Percentiles rank a stretch among this genome's conserved stretches.
Conservation (phyloP, 2,888 invertebrate genomes). For the Neoscelio sp. region DNA sequence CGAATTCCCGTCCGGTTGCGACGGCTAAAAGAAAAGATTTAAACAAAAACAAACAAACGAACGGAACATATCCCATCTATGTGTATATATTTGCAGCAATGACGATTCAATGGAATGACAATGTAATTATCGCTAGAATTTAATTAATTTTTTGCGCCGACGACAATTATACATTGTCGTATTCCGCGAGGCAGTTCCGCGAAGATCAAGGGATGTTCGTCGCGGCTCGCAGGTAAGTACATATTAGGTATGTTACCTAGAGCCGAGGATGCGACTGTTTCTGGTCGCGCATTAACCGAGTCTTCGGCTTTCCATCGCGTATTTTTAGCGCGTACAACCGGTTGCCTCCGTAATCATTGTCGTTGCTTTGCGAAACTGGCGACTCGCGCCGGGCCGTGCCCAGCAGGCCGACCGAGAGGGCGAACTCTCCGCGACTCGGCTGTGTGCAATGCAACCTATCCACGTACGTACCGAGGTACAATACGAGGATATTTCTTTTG, state of each 20-base stretch:
- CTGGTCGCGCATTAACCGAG: constrained; percentile 76
- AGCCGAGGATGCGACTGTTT: constrained; percentile 73
- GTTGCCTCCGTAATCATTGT: constrained; percentile 82
- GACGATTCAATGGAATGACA: constrained; percentile 68
- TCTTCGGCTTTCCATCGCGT: constrained; percentile 69
- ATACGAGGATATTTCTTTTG: constrained; percentile 67
- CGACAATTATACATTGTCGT: constrained; percentile 44
- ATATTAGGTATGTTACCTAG: constrained; percentile 67
- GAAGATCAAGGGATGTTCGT: constrained; percentile 60
- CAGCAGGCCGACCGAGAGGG: constrained; percentile 27
- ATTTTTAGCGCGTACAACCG: constrained; percentile 82
- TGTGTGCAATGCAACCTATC: constrained; percentile 58
- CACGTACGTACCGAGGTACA: constrained; percentile 51
- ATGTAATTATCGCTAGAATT: constrained; percentile 70
- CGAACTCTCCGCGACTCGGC: too few species aligned
- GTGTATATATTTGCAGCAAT: constrained; percentile 81
- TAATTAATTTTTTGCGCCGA: constrained; percentile 70
- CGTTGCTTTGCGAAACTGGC: constrained; percentile 73
- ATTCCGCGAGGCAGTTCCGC: constrained; percentile 27
- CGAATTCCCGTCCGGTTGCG: constrained; percentile 9
- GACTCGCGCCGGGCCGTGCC: constrained; percentile 61
- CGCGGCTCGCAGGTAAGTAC: constrained; percentile 55
- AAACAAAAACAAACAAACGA: constrained; percentile 49
- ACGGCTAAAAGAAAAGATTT: constrained; percentile 69
- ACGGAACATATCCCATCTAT: constrained; percentile 81